Evolutionary conservation across 1,140 invertebrate genomes (phyloP), one percentile per base, ranked within the genome.

Genomic region (Sminthurides bifidus): DNA sequence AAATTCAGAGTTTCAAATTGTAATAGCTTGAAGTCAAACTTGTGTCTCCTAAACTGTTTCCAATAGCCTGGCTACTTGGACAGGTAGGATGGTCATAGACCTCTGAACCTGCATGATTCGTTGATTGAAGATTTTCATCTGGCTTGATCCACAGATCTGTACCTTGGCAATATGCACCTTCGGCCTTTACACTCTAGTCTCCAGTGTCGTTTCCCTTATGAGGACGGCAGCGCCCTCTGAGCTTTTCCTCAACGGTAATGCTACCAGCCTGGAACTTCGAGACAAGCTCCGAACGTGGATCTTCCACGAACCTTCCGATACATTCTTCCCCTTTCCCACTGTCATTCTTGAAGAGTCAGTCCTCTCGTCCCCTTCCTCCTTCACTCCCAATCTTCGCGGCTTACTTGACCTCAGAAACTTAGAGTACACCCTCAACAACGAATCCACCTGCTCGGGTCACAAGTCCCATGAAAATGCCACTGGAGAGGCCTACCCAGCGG

Each of bases 151-250:
- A n/a, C n/a, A n/a, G n/a, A n/a, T n/a, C n/a, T n/a, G n/a, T n/a
- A n/a, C n/a, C n/a, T n/a, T n/a, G n/a, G n/a, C n/a, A n/a, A 60
- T 64, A 19, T 54, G 50, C 21, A 27, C 54, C 15, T 44, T 61
- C 50, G 53, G 63, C 14, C 15, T 60, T 21, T 56, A 59, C 45
- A 58, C 59, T 44, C 59, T 64, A 61, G 59, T 64, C 59, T 49
- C 50, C 37, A 61, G 56, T 30, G 31, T 60, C 23, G 31, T 58
- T 10, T 54, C 37, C 19, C 30, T 61, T 37, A 31, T 45, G 29
- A 23, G 29, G 23, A 41, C 41, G 5, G 2, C 24, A 21, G 27
- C 23, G 2, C 29, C 24, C 17, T 21, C 29, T 23, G 10, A 29
- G 30, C 14, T 31, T 12, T 38, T 19, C 21, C 24, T 5, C n/a